Conservation (phyloP, 2,888 invertebrate species). For the Chrysopilus asiliformis region DNA sequence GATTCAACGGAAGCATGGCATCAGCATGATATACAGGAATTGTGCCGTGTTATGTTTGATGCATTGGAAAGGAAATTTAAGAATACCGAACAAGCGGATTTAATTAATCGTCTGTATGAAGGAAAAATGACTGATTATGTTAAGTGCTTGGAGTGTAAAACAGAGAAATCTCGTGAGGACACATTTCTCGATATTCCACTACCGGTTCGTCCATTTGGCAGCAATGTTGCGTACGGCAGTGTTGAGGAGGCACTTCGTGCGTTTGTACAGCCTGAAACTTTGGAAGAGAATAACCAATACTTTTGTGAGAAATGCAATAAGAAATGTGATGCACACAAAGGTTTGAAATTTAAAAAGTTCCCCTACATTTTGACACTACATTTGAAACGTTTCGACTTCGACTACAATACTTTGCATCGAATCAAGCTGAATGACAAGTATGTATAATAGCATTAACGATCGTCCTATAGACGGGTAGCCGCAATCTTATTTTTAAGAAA, state of each 20-base stretch:
- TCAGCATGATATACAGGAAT: slow-evolving; percentile 83
- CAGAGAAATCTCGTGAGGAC: slow-evolving; percentile 69
- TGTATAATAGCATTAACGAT: no score
- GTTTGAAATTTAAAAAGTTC: slow-evolving; percentile 71
- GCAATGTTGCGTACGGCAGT: slow-evolving; percentile 59
- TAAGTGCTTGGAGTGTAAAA: slow-evolving; percentile 71
- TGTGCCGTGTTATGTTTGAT: slow-evolving; percentile 83
- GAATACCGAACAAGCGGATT: slow-evolving; percentile 64
- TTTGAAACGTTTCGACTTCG: slow-evolving; percentile 81
- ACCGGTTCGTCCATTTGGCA: slow-evolving; percentile 72
- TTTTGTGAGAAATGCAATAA: slow-evolving; percentile 74
- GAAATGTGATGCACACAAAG: slow-evolving; percentile 82
- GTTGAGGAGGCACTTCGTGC: slow-evolving; percentile 72
- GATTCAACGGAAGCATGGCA: slow-evolving; percentile 81
- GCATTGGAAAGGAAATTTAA: slow-evolving; percentile 73
- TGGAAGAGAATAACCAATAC: slow-evolving; percentile 76
- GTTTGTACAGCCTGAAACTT: slow-evolving; percentile 71
- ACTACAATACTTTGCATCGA: slow-evolving; percentile 67
- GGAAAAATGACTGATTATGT: slow-evolving; percentile 79
- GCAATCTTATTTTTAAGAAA: no score
- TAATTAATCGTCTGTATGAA: slow-evolving; percentile 66
- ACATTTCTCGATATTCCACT: slow-evolving; percentile 76
- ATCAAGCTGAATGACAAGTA: slow-evolving; percentile 79
- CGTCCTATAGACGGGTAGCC: no score
- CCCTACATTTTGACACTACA: slow-evolving; percentile 78